Evolutionary conservation across 2,888 invertebrate species (phyloP).

Genomic region (Diarsia mendica): DNA sequence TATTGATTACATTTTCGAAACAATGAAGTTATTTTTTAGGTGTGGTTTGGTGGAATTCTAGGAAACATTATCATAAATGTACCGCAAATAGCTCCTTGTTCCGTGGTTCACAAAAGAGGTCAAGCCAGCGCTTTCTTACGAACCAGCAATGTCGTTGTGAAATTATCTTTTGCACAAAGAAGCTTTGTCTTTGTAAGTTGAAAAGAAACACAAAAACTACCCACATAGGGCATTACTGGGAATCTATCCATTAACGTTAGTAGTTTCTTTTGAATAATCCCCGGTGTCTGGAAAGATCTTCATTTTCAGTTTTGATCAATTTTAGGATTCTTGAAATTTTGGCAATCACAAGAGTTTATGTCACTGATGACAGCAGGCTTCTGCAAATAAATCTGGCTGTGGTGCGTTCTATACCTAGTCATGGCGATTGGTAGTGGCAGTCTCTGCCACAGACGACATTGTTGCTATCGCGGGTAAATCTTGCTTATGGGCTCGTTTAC

Average conservation of each 20-base stretch:
- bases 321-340: not conserved
- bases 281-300: not conserved
- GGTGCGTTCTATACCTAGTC: not conserved
- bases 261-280: slow-evolving; percentile 8
- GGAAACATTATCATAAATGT: slow-evolving; percentile 30
- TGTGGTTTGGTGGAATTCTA: not conserved
- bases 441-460: not conserved
- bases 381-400: not conserved
- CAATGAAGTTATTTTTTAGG: not conserved
- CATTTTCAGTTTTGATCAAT: not conserved
- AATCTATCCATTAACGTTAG: slow-evolving; percentile 6
- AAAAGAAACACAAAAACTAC: slow-evolving; percentile 21
- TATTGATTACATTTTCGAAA: not conserved
- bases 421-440: not conserved
- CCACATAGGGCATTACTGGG: slow-evolving; percentile 17
- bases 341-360: not conserved
- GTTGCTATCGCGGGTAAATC: not conserved
- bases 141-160: slow-evolving; percentile 39
- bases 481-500: too few relatives aligned
- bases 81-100: slow-evolving; percentile 16
- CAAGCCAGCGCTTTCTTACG: slow-evolving; percentile 26
- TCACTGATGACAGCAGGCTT: too few relatives aligned
- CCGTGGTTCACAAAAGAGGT: slow-evolving; percentile 23
- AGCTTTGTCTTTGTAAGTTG: slow-evolving; percentile 38
- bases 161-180: slow-evolving; percentile 52